These are phyloP conservation scores for Rhegmatorhina hoffmannsi DNA, from an alignment of 2,113 vertebrate species.

Conservation along the genomic window DNA sequence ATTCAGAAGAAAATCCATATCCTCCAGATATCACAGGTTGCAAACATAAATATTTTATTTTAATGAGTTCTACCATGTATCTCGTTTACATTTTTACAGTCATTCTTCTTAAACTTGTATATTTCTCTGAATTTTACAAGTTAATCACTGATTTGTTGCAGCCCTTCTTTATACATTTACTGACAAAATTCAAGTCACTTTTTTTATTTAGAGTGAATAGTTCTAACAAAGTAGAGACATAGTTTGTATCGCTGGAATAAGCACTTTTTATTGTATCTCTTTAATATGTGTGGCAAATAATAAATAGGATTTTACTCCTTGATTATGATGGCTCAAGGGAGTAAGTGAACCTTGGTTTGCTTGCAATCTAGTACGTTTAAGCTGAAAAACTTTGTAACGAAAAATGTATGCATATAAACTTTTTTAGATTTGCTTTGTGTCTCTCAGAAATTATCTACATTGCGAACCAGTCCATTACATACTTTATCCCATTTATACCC, in stretches of 20 bases:
- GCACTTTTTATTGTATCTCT: background rate
- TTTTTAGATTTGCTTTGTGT: slow-evolving; percentile 1
- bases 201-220: background rate
- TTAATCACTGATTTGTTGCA: background rate
- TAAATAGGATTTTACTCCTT: background rate
- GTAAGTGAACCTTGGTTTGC: background rate
- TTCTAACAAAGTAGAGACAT: background rate
- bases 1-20: background rate
- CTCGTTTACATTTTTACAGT: background rate
- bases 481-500: background rate
- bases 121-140: background rate
- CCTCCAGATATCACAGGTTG: background rate
- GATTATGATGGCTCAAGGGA: background rate
- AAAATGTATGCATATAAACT: background rate
- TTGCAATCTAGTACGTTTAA: background rate
- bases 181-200: background rate
- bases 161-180: background rate
- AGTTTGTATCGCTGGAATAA: background rate
- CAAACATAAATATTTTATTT: background rate
- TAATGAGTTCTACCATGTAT: background rate
- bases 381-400: slow-evolving; percentile 7
- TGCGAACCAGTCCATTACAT: background rate
- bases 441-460: slow-evolving; percentile 16
- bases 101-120: background rate
- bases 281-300: background rate